Conservation (phyloP, 2,888 invertebrate genomes). For the Philhelius pedissequus region DNA sequence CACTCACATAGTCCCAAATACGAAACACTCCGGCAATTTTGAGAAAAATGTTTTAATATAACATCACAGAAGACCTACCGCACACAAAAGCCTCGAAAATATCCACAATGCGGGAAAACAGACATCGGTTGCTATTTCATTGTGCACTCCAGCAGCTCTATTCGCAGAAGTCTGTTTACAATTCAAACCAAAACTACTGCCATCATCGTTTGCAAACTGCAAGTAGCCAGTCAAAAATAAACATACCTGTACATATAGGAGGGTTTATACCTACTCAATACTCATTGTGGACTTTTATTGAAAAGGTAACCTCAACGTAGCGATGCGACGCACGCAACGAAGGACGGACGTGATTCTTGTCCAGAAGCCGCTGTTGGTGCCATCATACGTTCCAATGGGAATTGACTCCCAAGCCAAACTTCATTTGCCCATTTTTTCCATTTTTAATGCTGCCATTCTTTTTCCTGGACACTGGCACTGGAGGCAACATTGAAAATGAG, state of each 20-base stretch:
- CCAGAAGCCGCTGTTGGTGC: neutral
- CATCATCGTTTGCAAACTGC: constrained; percentile 2
- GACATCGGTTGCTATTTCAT: neutral
- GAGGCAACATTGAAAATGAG: constrained; percentile 9
- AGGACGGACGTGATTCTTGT: neutral
- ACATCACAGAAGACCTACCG: neutral
- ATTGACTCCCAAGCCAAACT: neutral
- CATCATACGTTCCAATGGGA: neutral
- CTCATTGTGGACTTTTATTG: neutral
- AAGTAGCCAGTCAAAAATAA: neutral
- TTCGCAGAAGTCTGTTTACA: constrained; percentile 25
- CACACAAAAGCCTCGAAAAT: constrained; percentile 9
- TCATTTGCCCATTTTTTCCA: neutral
- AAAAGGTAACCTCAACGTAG: constrained; percentile 1
- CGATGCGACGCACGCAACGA: neutral
- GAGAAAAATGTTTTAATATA: neutral
- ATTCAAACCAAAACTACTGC: constrained; percentile 22
- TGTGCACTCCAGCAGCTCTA: neutral
- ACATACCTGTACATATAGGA: too few species aligned
- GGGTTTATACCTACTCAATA: neutral
- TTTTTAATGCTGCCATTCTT: neutral
- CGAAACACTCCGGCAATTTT: neutral
- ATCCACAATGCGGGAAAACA: constrained; percentile 9
- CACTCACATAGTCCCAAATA: neutral
- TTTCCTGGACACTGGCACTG: too few species aligned